Evolutionary conservation across 2,888 invertebrate species (phyloP).

Genomic region (Sinelater perroti): DNA sequence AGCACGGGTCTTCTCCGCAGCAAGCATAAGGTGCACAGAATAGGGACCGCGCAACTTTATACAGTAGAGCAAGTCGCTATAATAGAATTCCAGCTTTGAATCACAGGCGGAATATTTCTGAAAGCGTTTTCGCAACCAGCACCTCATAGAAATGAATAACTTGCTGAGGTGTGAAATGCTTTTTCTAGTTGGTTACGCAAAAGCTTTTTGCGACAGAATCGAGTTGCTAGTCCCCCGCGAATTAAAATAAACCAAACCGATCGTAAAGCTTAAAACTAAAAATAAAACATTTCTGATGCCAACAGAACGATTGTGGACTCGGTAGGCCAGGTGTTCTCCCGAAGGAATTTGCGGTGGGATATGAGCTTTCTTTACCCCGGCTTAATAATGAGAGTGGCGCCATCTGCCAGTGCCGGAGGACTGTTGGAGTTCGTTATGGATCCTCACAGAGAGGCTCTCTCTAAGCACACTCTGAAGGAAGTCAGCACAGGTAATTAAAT

Average conservation of each 20-base stretch:
- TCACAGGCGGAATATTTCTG: conserved; percentile 10
- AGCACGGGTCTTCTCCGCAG: too few species aligned
- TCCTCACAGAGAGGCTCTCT: conserved; percentile 63
- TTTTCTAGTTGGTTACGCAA: not conserved
- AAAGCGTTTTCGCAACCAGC: conserved; percentile 2
- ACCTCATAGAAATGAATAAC: conserved; percentile 2
- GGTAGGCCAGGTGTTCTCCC: conserved; percentile 73
- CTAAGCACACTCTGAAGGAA: conserved; percentile 66
- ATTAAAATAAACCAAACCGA: too few species aligned
- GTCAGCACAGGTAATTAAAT: conserved; percentile 67
- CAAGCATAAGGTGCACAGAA: too few species aligned
- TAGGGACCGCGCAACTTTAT: too few species aligned
- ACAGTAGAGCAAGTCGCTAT: too few species aligned
- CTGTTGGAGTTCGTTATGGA: conserved; percentile 80
- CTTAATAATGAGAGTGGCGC: conserved; percentile 76
- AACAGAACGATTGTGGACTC: conserved; percentile 72
- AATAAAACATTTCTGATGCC: too few species aligned
- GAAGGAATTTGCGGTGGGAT: conserved; percentile 79
- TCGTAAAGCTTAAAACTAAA: too few species aligned
- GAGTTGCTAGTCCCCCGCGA: not conserved
- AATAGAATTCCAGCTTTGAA: conserved; percentile 18
- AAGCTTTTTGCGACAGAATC: not conserved
- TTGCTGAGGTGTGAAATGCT: not conserved
- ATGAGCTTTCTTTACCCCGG: conserved; percentile 79
- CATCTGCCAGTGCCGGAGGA: conserved; percentile 74